Conservation (phyloP, 2,888 invertebrate genomes). For the Phorcus lineatus region DNA sequence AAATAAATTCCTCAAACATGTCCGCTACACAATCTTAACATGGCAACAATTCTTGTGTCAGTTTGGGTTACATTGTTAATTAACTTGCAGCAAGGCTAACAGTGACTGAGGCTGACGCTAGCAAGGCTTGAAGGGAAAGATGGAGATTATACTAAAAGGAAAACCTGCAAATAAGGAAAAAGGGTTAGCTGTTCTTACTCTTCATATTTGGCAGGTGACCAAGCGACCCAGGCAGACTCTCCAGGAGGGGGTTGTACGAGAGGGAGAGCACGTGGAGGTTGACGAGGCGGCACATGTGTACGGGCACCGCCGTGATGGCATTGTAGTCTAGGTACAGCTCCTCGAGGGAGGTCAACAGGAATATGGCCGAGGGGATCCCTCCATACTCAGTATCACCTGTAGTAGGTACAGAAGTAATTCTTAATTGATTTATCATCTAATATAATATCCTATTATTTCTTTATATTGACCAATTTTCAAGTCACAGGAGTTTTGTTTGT, state of each 20-base stretch:
- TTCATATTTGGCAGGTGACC: slow-evolving; percentile 61
- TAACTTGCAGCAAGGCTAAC: too few relatives aligned
- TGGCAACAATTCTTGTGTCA: too few relatives aligned
- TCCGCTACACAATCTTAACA: too few relatives aligned
- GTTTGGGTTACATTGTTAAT: too few relatives aligned
- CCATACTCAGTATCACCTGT: slow-evolving; percentile 51
- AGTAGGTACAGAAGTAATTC: background rate
- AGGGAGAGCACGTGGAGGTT: slow-evolving; percentile 57
- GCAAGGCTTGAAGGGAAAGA: too few relatives aligned
- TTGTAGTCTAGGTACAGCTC: slow-evolving; percentile 62
- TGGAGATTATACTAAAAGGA: too few relatives aligned
- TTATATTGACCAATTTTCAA: background rate
- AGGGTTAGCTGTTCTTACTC: slow-evolving; percentile 43
- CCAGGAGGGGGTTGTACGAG: slow-evolving; percentile 59
- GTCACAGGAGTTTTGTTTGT: background rate
- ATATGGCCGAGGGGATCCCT: slow-evolving; percentile 65
- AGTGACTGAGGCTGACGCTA: too few relatives aligned
- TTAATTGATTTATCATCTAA: background rate
- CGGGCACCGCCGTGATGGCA: slow-evolving; percentile 64
- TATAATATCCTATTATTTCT: background rate
- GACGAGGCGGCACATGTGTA: slow-evolving; percentile 58
- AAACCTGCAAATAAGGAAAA: too few relatives aligned
- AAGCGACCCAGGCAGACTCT: slow-evolving; percentile 57
- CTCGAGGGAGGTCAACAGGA: slow-evolving; percentile 53
- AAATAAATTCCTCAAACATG: too few relatives aligned